phyloP scores from a whole-genome alignment of 2,797 vertebrate genomes.

The Sebastes ruberrimus region DNA sequence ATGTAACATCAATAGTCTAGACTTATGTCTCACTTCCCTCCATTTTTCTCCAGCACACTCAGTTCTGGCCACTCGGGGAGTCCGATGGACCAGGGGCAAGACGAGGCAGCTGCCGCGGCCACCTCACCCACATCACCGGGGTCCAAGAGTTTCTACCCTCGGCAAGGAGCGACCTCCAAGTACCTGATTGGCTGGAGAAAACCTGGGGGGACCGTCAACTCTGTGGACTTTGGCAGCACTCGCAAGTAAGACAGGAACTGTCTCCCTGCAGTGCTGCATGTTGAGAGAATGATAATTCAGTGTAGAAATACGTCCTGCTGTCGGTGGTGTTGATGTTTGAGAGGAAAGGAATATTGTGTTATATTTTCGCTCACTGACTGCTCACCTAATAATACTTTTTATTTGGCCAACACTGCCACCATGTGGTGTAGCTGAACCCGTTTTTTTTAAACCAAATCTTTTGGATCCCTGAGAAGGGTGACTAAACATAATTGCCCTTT shows the following conservation, averaged over 20 bases:
- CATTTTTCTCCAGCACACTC: slow-evolving; percentile 82
- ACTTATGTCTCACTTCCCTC: background rate
- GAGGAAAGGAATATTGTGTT: background rate
- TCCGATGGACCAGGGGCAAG: slow-evolving; percentile 87
- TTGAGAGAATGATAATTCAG: slow-evolving; percentile 2
- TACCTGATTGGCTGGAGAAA: slow-evolving; percentile 99
- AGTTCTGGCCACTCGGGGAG: slow-evolving; percentile 91
- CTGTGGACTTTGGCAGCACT: slow-evolving; percentile 95
- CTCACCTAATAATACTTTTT: background rate
- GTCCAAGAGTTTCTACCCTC: slow-evolving; percentile 95
- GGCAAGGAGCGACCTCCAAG: slow-evolving; percentile 97
- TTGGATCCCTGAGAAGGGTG: background rate
- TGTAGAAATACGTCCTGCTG: slow-evolving; percentile 13
- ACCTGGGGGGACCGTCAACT: slow-evolving; percentile 96
- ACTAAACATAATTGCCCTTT: background rate
- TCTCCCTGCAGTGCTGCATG: background rate
- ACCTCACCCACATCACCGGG: slow-evolving; percentile 85
- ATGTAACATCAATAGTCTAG: background rate
- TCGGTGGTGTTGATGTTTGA: slow-evolving; percentile 16
- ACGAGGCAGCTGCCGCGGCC: slow-evolving; percentile 84
- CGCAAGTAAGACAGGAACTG: slow-evolving; percentile 88
- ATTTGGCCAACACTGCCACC: slow-evolving; percentile 55
- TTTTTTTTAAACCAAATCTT: background rate
- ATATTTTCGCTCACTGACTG: background rate
- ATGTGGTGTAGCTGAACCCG: slow-evolving; percentile 37